phyloP scores from a whole-genome alignment of 2,888 invertebrate species.

The Stictocephala bisonia region DNA sequence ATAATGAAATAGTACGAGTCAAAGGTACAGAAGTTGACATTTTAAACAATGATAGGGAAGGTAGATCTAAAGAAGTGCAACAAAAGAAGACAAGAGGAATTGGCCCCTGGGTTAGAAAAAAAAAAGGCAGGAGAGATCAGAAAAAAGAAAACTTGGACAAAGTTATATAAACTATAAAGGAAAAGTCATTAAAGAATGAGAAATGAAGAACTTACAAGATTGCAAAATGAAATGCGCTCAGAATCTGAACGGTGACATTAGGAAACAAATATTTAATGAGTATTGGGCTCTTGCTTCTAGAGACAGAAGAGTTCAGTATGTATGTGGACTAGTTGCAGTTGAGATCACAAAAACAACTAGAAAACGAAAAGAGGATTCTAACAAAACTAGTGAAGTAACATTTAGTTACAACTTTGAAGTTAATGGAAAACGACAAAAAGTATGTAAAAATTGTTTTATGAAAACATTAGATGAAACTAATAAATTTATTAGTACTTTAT shows the following conservation, averaged over 20 bases:
- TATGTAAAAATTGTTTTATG: conserved; percentile 44
- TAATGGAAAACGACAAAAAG: conserved; percentile 10
- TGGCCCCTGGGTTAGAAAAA: not conserved
- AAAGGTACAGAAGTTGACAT: too few species aligned
- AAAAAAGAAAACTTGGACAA: not conserved
- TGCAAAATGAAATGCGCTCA: conserved; percentile 22
- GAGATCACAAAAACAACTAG: not conserved
- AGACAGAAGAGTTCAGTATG: conserved; percentile 29
- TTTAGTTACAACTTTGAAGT: conserved; percentile 25
- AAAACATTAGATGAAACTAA: conserved; percentile 40
- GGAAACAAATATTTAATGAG: conserved; percentile 37
- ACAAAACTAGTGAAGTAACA: conserved; percentile 19
- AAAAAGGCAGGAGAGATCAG: not conserved
- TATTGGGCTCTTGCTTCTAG: conserved; percentile 44
- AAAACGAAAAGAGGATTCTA: conserved; percentile 22
- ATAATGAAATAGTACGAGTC: too few species aligned
- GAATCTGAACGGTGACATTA: not conserved
- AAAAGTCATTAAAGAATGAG: conserved; percentile 12
- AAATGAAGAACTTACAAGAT: conserved; percentile 8
- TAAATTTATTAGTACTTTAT: conserved; percentile 28
- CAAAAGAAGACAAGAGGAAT: conserved; percentile 1
- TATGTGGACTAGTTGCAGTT: conserved; percentile 30
- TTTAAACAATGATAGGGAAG: too few species aligned
- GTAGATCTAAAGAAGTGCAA: too few species aligned
- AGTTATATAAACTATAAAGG: conserved; percentile 7